phyloP scores from a whole-genome alignment of 2,113 vertebrate species.

The Nyctereutes procyonoides region DNA sequence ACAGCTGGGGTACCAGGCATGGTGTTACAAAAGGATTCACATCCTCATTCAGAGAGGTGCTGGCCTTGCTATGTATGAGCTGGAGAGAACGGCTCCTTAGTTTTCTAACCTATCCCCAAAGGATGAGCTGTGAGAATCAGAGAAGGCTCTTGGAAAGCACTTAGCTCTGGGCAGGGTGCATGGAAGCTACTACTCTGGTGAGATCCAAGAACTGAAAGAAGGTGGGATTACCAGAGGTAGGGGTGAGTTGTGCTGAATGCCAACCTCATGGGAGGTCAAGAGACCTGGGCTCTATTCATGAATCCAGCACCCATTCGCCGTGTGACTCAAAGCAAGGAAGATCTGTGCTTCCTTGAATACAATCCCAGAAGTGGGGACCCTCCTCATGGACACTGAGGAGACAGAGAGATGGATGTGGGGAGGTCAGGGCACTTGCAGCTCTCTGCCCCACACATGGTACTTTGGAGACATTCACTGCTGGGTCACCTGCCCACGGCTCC shows the following conservation, averaged over 20 bases:
- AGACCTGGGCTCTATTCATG: neutral
- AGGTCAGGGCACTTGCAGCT: neutral
- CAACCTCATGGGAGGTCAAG: neutral
- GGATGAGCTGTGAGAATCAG: neutral
- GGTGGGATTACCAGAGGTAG: neutral
- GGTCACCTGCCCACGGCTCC: neutral
- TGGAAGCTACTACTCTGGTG: neutral
- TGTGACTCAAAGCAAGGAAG: neutral
- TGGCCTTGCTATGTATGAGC: neutral
- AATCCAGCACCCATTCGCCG: neutral
- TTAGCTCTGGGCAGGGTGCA: neutral
- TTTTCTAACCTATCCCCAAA: neutral
- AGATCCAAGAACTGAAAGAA: neutral
- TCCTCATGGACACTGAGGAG: neutral
- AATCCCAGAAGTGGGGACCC: neutral
- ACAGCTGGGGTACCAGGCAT: accelerated
- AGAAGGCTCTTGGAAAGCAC: accelerated
- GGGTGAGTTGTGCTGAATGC: accelerated
- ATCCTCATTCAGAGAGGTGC: neutral
- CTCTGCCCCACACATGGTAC: neutral
- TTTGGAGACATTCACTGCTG: neutral
- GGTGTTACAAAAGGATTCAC: neutral
- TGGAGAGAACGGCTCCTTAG: neutral
- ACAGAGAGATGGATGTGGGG: neutral
- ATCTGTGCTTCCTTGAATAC: neutral